A percentile compares a stretch with the other conserved stretches of the same genome.
Evolutionary conservation across 2,888 invertebrate genomes (phyloP).

Genomic region (Cancer borealis): DNA sequence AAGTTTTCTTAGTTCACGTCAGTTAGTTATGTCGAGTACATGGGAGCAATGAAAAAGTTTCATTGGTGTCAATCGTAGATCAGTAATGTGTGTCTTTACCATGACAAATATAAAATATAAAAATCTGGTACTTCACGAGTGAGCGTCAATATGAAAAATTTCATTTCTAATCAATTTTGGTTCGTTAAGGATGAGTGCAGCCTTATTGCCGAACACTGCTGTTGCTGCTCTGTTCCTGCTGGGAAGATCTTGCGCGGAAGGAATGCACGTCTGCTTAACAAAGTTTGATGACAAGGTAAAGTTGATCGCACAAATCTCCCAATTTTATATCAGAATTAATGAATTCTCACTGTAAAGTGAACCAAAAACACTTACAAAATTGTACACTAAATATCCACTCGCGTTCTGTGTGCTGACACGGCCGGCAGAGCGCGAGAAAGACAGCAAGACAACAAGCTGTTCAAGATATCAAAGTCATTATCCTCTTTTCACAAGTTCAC

Average conservation of each 20-base stretch:
- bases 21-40: background rate
- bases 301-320: background rate
- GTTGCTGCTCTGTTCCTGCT: background rate
- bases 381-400: background rate
- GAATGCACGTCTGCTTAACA: background rate
- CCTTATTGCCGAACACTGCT: background rate
- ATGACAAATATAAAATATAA: background rate
- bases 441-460: background rate
- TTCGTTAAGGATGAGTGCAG: background rate
- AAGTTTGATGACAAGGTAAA: background rate
- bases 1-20: background rate
- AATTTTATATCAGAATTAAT: background rate
- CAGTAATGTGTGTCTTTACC: background rate
- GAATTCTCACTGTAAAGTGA: background rate
- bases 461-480: background rate
- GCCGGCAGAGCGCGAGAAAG: background rate
- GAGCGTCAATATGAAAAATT: background rate
- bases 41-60: background rate
- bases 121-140: background rate
- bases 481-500: constrained; percentile 7
- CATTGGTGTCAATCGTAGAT: background rate
- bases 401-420: background rate
- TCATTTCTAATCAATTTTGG: background rate
- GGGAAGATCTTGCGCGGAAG: constrained; percentile 3
- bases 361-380: background rate